phyloP scores from a whole-genome alignment of 2,113 vertebrate genomes.

The Cebidichthys violaceus region DNA sequence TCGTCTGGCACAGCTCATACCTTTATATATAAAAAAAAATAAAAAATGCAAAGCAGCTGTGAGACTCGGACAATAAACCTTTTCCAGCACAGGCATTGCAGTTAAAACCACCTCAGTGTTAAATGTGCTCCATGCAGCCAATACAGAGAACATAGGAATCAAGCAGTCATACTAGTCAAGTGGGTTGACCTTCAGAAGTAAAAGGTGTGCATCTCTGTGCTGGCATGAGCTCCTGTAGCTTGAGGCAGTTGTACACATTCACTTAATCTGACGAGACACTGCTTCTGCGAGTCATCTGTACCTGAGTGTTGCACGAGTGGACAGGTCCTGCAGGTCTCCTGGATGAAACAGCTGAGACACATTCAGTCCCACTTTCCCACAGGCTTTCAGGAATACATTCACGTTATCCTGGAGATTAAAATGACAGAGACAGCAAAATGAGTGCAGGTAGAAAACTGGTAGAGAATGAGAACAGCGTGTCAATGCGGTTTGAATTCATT shows the following conservation, averaged over 20 bases:
- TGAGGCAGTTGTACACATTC: not conserved
- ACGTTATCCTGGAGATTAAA: slow-evolving; percentile 93
- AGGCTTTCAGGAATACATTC: slow-evolving; percentile 96
- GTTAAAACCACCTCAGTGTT: not conserved
- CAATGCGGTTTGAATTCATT: not conserved
- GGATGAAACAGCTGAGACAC: slow-evolving; percentile 98
- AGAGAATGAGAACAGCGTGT: not conserved
- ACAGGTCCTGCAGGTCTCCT: slow-evolving; percentile 98
- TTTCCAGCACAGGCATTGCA: not conserved
- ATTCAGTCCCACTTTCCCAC: slow-evolving; percentile 94
- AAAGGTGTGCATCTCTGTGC: not conserved
- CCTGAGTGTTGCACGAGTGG: slow-evolving; percentile 95
- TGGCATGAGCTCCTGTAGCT: not conserved
- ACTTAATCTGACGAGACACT: not conserved
- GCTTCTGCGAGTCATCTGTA: slow-evolving; percentile 55
- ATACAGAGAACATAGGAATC: not conserved
- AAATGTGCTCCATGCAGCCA: not conserved
- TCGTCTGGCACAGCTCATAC: slow-evolving; percentile 14
- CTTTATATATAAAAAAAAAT: too few relatives aligned
- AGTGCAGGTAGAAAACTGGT: not conserved
- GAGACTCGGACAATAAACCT: slow-evolving; percentile 14
- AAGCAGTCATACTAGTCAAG: not conserved
- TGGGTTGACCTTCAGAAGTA: not conserved
- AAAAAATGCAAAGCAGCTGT: slow-evolving; percentile 65
- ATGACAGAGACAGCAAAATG: slow-evolving; percentile 45